Conservation (phyloP, 1,140 invertebrate species). For the Periplaneta americana region DNA sequence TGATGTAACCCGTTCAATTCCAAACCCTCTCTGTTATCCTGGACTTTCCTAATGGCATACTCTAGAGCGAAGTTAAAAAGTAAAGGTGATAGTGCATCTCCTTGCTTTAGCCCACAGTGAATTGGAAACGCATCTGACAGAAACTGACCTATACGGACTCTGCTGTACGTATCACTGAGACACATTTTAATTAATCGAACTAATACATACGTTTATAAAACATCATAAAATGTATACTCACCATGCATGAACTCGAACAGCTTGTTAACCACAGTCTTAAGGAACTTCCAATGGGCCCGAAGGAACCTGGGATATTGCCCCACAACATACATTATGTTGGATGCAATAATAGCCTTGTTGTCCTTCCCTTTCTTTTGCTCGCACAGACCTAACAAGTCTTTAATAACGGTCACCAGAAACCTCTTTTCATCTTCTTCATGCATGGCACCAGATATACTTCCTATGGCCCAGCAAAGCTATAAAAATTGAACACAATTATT, state of each 20-base stretch:
- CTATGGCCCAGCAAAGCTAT: slow-evolving; percentile 97
- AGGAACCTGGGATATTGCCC: slow-evolving; percentile 99
- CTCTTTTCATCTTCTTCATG: slow-evolving; percentile 99
- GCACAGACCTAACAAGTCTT: slow-evolving; percentile 95
- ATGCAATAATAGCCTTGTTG: slow-evolving; percentile 99
- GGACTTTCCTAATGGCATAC: too few species aligned
- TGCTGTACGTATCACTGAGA: too few species aligned
- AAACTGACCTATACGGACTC: too few species aligned
- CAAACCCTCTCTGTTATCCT: too few species aligned
- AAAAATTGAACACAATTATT: too few species aligned
- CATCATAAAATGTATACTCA: slow-evolving; percentile 32
- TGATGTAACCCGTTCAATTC: too few species aligned
- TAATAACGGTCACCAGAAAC: slow-evolving; percentile 98
- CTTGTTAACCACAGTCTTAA: slow-evolving; percentile 99
- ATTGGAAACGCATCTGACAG: too few species aligned
- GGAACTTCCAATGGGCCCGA: slow-evolving; percentile 99
- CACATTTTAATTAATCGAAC: too few species aligned
- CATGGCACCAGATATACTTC: slow-evolving; percentile 98
- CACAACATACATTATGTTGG: slow-evolving; percentile 99
- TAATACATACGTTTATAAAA: too few species aligned
- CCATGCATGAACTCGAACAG: slow-evolving; percentile 99
- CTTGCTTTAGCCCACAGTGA: too few species aligned
- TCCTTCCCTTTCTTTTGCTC: slow-evolving; percentile 99
- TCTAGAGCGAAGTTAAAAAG: too few species aligned
- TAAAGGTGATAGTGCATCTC: too few species aligned